phyloP scores from a whole-genome alignment of 2,113 vertebrate species.

The Limnothrissa miodon region DNA sequence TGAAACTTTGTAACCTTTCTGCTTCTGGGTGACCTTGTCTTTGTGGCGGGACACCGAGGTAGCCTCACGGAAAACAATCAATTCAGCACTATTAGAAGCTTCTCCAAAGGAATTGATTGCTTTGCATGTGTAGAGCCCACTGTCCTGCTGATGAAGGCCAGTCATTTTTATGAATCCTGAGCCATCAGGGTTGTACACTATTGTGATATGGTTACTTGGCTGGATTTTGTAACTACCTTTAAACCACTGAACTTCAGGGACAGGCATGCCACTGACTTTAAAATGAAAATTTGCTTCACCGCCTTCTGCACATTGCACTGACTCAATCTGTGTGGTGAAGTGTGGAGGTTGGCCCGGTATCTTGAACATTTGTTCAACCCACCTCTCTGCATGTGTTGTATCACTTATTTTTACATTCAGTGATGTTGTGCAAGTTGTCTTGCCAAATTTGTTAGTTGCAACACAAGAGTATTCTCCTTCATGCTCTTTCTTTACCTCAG shows the following conservation, averaged over 20 bases:
- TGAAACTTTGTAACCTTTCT: constrained; percentile 71
- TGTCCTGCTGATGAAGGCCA: constrained; percentile 69
- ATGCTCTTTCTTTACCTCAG: constrained; percentile 68
- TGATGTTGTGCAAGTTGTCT: constrained; percentile 74
- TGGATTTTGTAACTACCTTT: constrained; percentile 71
- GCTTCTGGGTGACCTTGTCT: constrained; percentile 57
- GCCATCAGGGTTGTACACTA: constrained; percentile 74
- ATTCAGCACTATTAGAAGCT: constrained; percentile 75
- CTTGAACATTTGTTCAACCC: constrained; percentile 73
- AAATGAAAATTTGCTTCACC: constrained; percentile 77
- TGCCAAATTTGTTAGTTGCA: constrained; percentile 78
- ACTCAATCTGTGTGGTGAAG: constrained; percentile 73
- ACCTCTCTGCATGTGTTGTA: constrained; percentile 61
- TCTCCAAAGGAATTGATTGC: constrained; percentile 77
- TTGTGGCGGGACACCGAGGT: constrained; percentile 52
- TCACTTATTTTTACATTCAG: constrained; percentile 73
- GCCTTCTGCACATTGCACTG: constrained; percentile 70
- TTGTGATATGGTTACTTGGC: constrained; percentile 58
- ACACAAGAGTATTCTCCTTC: constrained; percentile 84
- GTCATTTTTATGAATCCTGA: constrained; percentile 76
- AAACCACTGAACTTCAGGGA: constrained; percentile 79
- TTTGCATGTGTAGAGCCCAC: constrained; percentile 79
- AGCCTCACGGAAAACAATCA: constrained; percentile 70
- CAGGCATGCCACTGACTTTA: constrained; percentile 69
- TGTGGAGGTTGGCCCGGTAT: constrained; percentile 70